phyloP scores from a whole-genome alignment of 2,888 invertebrate genomes.

The Hypercompe scribonia region DNA sequence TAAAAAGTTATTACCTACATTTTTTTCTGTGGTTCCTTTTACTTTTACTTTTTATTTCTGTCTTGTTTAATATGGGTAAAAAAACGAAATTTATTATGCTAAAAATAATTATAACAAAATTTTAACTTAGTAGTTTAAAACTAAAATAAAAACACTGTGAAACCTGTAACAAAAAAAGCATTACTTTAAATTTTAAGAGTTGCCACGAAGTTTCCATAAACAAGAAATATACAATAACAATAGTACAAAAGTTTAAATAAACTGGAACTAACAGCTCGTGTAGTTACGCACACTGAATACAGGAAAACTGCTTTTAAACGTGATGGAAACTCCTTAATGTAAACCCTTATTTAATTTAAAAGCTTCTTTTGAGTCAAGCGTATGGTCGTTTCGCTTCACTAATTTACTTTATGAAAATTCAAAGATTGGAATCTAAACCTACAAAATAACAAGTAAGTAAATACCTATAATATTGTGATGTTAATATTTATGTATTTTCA shows the following conservation, averaged over 20 bases:
- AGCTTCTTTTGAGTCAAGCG: constrained; percentile 12
- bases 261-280: neutral
- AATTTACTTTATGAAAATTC: neutral
- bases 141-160: neutral
- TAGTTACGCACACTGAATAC: neutral
- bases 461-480: neutral
- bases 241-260: neutral
- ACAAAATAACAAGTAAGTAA: neutral
- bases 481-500: neutral
- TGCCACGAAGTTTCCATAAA: neutral
- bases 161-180: neutral
- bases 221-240: neutral
- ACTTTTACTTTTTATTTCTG: too few relatives aligned
- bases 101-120: neutral
- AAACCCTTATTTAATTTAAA: constrained; percentile 21
- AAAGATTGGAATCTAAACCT: neutral
- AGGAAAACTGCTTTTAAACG: constrained; percentile 40
- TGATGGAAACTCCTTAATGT: constrained; percentile 31
- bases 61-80: too few relatives aligned
- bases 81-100: too few relatives aligned
- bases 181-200: neutral
- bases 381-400: constrained; percentile 8
- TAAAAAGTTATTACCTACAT: too few relatives aligned
- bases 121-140: neutral
- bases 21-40: too few relatives aligned